These are phyloP conservation scores for Pseudomyrmex flavicornis DNA, from an alignment of 1,140 invertebrate species.

Conservation along the genomic window DNA sequence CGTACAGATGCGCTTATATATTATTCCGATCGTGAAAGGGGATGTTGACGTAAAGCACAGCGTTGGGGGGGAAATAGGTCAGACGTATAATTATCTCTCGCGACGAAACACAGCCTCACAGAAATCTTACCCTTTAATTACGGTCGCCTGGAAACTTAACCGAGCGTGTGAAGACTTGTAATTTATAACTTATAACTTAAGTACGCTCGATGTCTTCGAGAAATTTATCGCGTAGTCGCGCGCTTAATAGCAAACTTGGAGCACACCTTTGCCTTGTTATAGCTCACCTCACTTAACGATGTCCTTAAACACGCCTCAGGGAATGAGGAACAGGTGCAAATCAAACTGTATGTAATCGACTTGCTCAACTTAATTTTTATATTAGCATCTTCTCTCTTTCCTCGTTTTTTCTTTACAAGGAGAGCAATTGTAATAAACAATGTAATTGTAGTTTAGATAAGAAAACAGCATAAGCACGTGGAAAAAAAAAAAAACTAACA, in stretches of 20 bases:
- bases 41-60: slow-evolving; percentile 51
- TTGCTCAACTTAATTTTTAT: slow-evolving; percentile 13
- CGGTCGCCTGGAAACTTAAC: slow-evolving; percentile 61
- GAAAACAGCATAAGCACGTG: background rate
- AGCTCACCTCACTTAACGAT: slow-evolving; percentile 23
- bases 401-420: background rate
- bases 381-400: background rate
- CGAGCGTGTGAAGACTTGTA: slow-evolving; percentile 57
- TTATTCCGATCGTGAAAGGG: slow-evolving; percentile 49
- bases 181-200: slow-evolving; percentile 67
- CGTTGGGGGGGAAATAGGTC: slow-evolving; percentile 57
- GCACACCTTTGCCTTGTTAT: slow-evolving; percentile 47
- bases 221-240: slow-evolving; percentile 53
- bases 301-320: slow-evolving; percentile 25
- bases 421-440: background rate
- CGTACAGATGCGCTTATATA: slow-evolving; percentile 31
- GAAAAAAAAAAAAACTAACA: background rate
- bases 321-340: slow-evolving; percentile 1
- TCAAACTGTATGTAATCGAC: slow-evolving; percentile 22
- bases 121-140: slow-evolving; percentile 70
- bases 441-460: background rate
- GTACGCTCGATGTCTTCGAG: slow-evolving; percentile 46
- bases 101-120: slow-evolving; percentile 60
- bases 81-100: slow-evolving; percentile 66
- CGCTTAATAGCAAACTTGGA: slow-evolving; percentile 55